Evolutionary conservation across 2,797 vertebrate species (phyloP), one percentile per base, ranked within the genome.

Genomic region (Poeciliopsis presidionis): DNA sequence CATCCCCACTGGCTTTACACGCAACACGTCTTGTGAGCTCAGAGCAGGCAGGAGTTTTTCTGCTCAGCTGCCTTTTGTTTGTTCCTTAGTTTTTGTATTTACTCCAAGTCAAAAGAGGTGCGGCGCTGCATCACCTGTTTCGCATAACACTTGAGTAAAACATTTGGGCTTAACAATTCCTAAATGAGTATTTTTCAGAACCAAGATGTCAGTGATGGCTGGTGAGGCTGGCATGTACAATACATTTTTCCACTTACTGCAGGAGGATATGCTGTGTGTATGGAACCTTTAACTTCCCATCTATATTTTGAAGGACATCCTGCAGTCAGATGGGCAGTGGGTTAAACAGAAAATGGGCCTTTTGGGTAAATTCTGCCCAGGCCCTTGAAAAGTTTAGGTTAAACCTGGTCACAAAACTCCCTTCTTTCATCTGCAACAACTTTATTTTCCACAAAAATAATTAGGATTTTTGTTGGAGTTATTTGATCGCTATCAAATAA

Each of bases 61-160:
- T 87, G 87, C 86, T 84, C 69, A 51, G 73, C 78, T 87, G 81
- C 80, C 12, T 87, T 36, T n/a, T 72, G 73, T 85, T 59, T 63
- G 82, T 81, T 76, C 67, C 71, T 70, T 39, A 73, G 63, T 61
- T 57, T 82, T 72, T 59, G 51, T 86, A 78, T 88, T 79, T 81
- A 72, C 84, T 88, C 75, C 75, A 76, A 87, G 82, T 63, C 57
- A 5, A 67, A 53, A 63, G 78, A 76, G 76, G 76, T 61, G 72
- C 77, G 0, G 75, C 77, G 83, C 74, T 57, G 81, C 85, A 72
- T 55, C 84, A 76, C 82, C 84, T 86, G 85, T 69, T 87, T 82
- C 61, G 84, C 80, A 90, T 86, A 83, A 80, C 28, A 69, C 11
- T 74, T 11, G 6, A 41, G 46, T 75, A 30, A 18, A 74, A 82